These are phyloP conservation scores for Clarias magur DNA, from an alignment of 2,113 vertebrate genomes.

Conservation along the genomic window DNA sequence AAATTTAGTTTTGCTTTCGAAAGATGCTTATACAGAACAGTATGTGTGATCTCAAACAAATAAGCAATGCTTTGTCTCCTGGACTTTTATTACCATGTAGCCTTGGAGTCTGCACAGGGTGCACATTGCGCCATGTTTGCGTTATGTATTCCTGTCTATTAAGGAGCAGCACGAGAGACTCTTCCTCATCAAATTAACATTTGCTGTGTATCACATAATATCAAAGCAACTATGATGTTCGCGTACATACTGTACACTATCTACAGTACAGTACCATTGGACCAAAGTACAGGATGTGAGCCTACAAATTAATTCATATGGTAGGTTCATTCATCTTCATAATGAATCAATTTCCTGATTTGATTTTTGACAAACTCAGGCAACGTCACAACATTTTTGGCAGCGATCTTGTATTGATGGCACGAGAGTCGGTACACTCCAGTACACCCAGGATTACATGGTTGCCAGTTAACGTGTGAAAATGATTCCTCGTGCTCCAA, in stretches of 20 bases:
- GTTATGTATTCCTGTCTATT: neutral
- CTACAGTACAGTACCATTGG: neutral
- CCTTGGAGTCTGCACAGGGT: neutral
- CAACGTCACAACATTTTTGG: no score
- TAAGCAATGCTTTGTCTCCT: neutral
- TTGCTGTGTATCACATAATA: no score
- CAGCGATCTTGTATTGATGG: no score
- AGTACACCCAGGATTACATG: no score
- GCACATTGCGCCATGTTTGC: slow-evolving; percentile 1
- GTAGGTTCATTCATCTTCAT: neutral
- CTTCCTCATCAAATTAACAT: neutral
- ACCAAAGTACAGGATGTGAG: neutral
- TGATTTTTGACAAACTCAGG: no score
- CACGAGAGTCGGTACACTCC: no score
- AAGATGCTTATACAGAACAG: neutral
- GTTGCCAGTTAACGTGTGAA: no score
- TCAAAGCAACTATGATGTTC: neutral
- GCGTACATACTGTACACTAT: neutral
- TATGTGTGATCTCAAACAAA: neutral
- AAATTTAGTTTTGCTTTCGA: neutral
- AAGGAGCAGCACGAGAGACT: neutral
- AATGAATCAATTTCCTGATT: no score
- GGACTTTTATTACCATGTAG: neutral
- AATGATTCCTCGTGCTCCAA: no score
- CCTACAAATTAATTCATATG: neutral